Evolutionary conservation across 2,888 invertebrate genomes (phyloP), one percentile per base, ranked within the genome.

Genomic region (Chloromyia formosa): DNA sequence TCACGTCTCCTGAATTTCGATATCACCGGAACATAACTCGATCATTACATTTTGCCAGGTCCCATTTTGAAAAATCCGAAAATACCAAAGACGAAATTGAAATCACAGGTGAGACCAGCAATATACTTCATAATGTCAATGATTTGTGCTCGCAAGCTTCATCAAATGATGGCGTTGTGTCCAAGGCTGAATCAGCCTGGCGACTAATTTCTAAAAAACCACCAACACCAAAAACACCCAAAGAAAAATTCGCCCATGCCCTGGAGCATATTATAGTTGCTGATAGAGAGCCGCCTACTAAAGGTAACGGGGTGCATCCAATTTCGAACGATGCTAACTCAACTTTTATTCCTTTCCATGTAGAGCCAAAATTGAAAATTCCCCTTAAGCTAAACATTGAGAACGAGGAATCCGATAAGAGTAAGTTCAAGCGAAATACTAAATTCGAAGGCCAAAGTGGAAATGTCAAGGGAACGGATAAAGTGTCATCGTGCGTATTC

Each of bases 401-500:
- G 0, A 88, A 88, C 64, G 84, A 85, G 75, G 86, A 86, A 42
- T 83, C 83, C 74, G 80, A 79, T 14, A 82, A 85, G 10, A 87
- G 88, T 0, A 80, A 87, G 14, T 86, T 84, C 23, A 60, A 82
- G n/a, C 82, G 80, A 14, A 73, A 35, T 42, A 75, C 18, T 79
- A 80, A 78, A 54, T 82, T 82, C 72, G 84, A 84, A 68, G 83
- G 84, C 77, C 80, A 82, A 42, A 85, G 87, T 0, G 86, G 88
- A 0, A 91, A 90, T 81, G 89, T 91, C 75, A 91, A 90, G 77
- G 93, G 92, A 40, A 83, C 83, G 0, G 85, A 85, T 69, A 93
- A 93, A 81, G 91, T 92, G 0, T 93, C 95, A 0, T 95, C 95
- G 0, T 95, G 95, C 80, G 90, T 94, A 1, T 93, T 97, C 73